A percentile compares a stretch with the other conserved stretches of the same genome.
These are phyloP conservation scores for Drosophila novamexicana DNA, from an alignment of 1,140 invertebrate genomes.

Conservation along the genomic window DNA sequence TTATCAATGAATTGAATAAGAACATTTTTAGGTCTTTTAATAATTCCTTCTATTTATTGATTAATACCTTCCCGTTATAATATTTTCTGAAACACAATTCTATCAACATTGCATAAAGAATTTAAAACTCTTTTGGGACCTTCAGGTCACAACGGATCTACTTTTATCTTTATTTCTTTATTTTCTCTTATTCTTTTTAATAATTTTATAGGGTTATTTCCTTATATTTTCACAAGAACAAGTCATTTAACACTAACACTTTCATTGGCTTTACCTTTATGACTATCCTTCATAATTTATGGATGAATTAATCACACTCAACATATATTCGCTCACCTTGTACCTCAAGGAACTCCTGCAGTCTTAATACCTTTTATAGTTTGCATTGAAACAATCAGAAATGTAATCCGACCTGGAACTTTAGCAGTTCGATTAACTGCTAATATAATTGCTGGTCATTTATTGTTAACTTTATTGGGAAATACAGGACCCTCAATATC, in stretches of 20 bases:
- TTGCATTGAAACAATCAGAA: constrained; percentile 84
- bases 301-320: constrained; percentile 77
- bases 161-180: no score
- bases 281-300: constrained; percentile 79
- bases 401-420: constrained; percentile 87
- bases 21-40: no score
- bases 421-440: constrained; percentile 88
- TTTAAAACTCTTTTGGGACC: no score
- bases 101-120: no score
- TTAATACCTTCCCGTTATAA: no score
- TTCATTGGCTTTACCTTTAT: constrained; percentile 87
- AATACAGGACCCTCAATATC: constrained; percentile 60
- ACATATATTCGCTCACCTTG: constrained; percentile 86
- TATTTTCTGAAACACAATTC: no score
- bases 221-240: constrained; percentile 85
- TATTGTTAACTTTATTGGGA: constrained; percentile 84
- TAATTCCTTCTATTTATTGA: no score
- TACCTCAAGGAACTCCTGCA: constrained; percentile 86
- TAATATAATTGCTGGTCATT: constrained; percentile 85
- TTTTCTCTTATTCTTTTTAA: no score
- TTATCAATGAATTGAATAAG: no score
- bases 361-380: constrained; percentile 86
- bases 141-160: no score
- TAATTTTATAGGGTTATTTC: constrained; percentile 85
- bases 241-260: constrained; percentile 20